phyloP scores from a whole-genome alignment of 2,797 vertebrate genomes.

The Helostoma temminkii region DNA sequence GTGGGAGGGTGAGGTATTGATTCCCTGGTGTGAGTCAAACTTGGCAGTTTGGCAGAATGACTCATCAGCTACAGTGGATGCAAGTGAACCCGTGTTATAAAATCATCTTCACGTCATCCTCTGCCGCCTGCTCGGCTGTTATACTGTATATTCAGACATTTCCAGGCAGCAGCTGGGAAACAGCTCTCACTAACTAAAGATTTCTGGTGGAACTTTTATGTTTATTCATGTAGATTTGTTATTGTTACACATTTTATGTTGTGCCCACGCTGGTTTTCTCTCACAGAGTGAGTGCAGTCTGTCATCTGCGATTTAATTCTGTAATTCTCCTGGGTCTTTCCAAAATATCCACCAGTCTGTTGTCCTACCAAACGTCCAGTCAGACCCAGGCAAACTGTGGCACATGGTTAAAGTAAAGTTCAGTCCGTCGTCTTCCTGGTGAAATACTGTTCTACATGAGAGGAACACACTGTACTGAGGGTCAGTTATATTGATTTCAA shows the following conservation, averaged over 20 bases:
- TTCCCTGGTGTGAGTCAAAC: conserved; percentile 50
- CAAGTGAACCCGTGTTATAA: conserved; percentile 23
- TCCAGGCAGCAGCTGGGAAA: background rate
- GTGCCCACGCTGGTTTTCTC: background rate
- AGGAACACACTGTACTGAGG: background rate
- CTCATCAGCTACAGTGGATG: conserved; percentile 45
- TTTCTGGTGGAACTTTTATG: background rate
- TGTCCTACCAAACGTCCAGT: background rate
- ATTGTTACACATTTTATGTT: background rate
- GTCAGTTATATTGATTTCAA: too few species aligned
- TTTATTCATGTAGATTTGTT: background rate
- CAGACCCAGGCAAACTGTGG: conserved; percentile 8
- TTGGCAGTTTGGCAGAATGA: conserved; percentile 48
- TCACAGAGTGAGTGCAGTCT: conserved; percentile 34
- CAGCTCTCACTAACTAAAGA: background rate
- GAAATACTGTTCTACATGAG: background rate
- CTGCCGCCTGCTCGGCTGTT: background rate
- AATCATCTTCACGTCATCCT: conserved; percentile 8
- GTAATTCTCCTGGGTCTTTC: conserved; percentile 5
- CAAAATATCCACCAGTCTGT: conserved; percentile 30
- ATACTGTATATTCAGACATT: background rate
- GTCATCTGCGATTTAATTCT: conserved; percentile 21
- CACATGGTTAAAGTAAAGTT: background rate
- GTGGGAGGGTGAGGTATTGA: conserved; percentile 58
- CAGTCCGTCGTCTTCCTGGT: background rate